These are phyloP conservation scores for Mola mola DNA, from an alignment of 2,113 vertebrate species.

Conservation along the genomic window DNA sequence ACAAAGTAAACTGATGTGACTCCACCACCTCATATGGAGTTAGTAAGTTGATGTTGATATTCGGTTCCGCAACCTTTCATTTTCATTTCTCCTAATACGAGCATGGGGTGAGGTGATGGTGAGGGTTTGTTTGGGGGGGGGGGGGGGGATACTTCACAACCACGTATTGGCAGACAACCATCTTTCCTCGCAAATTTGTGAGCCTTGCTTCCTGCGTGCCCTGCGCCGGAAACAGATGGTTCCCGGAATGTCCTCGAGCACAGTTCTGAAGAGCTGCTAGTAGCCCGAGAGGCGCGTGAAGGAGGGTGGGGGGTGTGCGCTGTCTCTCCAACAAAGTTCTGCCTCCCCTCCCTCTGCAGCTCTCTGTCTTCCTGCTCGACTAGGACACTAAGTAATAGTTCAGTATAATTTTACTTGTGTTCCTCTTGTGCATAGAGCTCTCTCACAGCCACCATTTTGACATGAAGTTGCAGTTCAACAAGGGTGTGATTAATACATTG, in stretches of 20 bases:
- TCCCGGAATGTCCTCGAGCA: slow-evolving; percentile 85
- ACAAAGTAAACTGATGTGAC: slow-evolving; percentile 12
- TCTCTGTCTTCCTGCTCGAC: slow-evolving; percentile 32
- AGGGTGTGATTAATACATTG: too few species aligned
- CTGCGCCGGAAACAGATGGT: slow-evolving; percentile 84
- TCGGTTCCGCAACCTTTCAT: slow-evolving; percentile 63
- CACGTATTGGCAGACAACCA: slow-evolving; percentile 79
- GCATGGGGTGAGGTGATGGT: slow-evolving; percentile 30
- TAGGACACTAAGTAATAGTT: slow-evolving; percentile 21
- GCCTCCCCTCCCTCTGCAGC: slow-evolving; percentile 27
- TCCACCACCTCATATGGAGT: slow-evolving; percentile 17
- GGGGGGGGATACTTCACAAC: slow-evolving; percentile 70
- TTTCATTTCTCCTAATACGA: slow-evolving; percentile 62
- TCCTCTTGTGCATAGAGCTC: slow-evolving; percentile 7
- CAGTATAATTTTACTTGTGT: slow-evolving; percentile 12
- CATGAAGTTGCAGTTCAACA: neutral
- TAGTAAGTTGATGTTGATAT: slow-evolving; percentile 19
- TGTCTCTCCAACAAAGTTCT: slow-evolving; percentile 53
- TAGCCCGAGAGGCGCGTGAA: slow-evolving; percentile 71
- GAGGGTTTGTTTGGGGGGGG: slow-evolving; percentile 9
- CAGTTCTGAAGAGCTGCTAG: slow-evolving; percentile 76
- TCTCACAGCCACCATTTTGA: too few species aligned
- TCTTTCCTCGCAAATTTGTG: slow-evolving; percentile 81
- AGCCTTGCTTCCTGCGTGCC: slow-evolving; percentile 80
- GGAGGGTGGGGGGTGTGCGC: slow-evolving; percentile 26